Base-by-base conservation (phyloP, 2,113 vertebrate genomes). In the Aix galericulata region DNA sequence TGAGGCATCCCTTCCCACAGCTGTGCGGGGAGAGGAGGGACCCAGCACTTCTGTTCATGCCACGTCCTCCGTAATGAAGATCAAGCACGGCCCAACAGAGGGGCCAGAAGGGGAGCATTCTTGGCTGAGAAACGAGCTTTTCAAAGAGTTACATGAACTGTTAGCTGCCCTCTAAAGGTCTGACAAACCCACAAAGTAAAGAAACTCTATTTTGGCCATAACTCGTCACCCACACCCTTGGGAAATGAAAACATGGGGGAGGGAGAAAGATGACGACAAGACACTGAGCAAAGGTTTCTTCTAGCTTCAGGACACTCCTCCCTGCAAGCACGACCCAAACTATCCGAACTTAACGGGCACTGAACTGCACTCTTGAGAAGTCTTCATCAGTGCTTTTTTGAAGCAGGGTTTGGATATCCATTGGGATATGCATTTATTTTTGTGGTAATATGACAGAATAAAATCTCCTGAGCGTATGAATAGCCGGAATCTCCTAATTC, bases 391-490 rank as follows among this genome's bases (percentile, higher is more conserved):
- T 40, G 16, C 2, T 5, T 53, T 50, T n/a, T 42, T 48, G 14
- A 26, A 58, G 34, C 29, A 29, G 25, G 23, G 18, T 50, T 50
- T 22, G 23, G 50, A 26, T 52, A 25, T 52, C 46, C 46, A 22
- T 71, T 11, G 17, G 17, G 67, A 4, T n/a, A 23, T 88, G 71
- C 52, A 14, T 38, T 68, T 22, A 48, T 72, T 31, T 76, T 56
- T 83, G 64, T 46, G 82, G 66, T 31, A 25, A 31, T 22, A 63
- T 60, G 77, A 27, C 1, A 7, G 67, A 48, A 25, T 40, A 62
- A 52, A 26, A 66, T 46, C 48, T 20, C 0, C 0, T 3, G n/a
- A 82, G 3, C 1, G 23, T 34, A 3, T 1, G 50, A 89, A 60
- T 32, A 81, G 50, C 55, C 1, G 1, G 32, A 50, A 25, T 69